Base-by-base conservation (phyloP, 2,888 invertebrate genomes). In the Sturmia bella region DNA sequence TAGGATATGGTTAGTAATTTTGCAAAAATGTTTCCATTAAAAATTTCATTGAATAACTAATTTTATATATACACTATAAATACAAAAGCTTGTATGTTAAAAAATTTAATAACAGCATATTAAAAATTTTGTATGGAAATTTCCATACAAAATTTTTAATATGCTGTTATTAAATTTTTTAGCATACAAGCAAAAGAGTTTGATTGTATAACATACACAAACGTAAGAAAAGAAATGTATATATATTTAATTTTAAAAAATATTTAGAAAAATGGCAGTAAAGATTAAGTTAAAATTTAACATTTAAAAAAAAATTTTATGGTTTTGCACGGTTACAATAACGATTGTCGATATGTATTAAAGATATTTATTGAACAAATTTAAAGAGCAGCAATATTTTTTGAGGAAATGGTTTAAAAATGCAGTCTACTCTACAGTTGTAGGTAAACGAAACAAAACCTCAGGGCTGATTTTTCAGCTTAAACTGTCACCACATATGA, bases 1-100 rank as follows among this genome's bases (percentile, higher is more conserved):
- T 72, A 56, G 64, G 70, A 78, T 78, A 78, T 78, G 70, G 57
- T 32, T 56, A 64, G 12, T 41, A 64, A 75, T 57, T 64, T 57
- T 4, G 54, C 70, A 63, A 63, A 77, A 54, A 19, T 48, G 32
- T 61, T 63, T 5, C n/a, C 37, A 17, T 59, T 32, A 32, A 48
- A 6, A 43, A 15, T 27, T 59, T 72, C 32, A 32, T 32, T 61
- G 19, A 45, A 15, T 76, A 50, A 32, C 15, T 54, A 32, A 0
- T 41, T 32, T 6, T 32, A 27, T 68, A 74, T 56, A 0, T 37
- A 74, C 74, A 66, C 11, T 24, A 39, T 24, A 39, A 45, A 56
- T 45, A 37, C 15, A 59, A 72, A n/a, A 72, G 12, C 24, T 2
- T 27, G 50, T 50, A 24, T n/a, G 7, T 54, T 50, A 50, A 9